Base-by-base conservation (phyloP, 2,888 invertebrate genomes). In the Leistus spinibarbis region DNA sequence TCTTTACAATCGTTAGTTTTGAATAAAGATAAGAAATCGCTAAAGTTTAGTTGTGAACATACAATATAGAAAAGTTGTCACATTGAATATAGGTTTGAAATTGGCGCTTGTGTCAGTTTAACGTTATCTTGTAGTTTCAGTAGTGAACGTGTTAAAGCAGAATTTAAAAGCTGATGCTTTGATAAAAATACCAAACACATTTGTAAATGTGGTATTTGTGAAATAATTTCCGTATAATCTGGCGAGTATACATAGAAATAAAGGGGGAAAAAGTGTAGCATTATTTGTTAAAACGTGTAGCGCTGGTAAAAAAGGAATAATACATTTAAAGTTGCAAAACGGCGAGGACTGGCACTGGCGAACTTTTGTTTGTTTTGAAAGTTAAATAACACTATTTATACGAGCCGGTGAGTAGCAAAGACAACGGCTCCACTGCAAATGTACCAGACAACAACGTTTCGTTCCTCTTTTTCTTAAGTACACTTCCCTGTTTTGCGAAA, bases 331-430 rank as follows among this genome's bases (percentile, higher is more conserved):
- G 54, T 71, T 40, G 1, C 4, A 57, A 16, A 19, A 19, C 16
- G 17, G 24, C 57, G 54, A 17, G 56, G 54, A 24, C 54, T 24
- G 65, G 22, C 54, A 65, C n/a, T n/a, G n/a, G n/a, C n/a, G 65
- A 71, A 65, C 56, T 70, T 57, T 70, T 70, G 70, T 70, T 71
- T 71, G 71, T 71, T 40, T 54, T 65, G 56, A 56, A 71, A 71
- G 71, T 71, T 71, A 71, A 71, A 71, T 71, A 71, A 71, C 60
- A 71, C 71, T 64, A 71, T 71, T 71, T 71, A 71, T 71, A 56
- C 71, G 54, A 23, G 23, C 65, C 23, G 54, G 17, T 56, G 65
- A 54, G 56, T 71, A 54, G n/a, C 54, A 17, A 71, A 54, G 64
- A 40, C 64, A 19, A 22, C n/a, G 27, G 57, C 69, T 56, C 23